phyloP scores from a whole-genome alignment of 1,140 invertebrate species.

The Drosophila subobscura region DNA sequence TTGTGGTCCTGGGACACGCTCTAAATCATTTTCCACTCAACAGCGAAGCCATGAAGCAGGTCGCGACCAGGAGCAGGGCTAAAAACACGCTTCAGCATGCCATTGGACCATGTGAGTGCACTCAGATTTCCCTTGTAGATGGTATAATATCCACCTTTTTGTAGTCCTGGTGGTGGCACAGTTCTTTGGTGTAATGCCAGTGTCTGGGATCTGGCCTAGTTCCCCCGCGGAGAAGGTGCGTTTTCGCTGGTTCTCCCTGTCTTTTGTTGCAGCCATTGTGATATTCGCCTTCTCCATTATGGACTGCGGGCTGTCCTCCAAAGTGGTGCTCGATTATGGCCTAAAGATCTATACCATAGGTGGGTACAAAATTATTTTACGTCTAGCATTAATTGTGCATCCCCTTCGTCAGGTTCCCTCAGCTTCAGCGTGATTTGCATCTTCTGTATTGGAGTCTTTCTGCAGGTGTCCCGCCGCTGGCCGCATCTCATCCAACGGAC shows the following conservation, averaged over 20 bases:
- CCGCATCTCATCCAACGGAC: constrained; percentile 61
- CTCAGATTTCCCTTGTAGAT: neutral
- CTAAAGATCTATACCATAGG: constrained; percentile 75
- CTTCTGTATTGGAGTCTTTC: constrained; percentile 59
- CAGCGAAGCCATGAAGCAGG: constrained; percentile 50
- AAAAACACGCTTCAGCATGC: constrained; percentile 74
- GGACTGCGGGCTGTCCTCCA: constrained; percentile 59
- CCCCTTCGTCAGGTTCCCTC: constrained; percentile 51
- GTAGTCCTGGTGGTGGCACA: constrained; percentile 67
- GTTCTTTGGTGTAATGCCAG: constrained; percentile 69
- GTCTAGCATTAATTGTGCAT: neutral
- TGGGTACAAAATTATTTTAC: constrained; percentile 5
- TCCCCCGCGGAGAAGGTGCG: constrained; percentile 43
- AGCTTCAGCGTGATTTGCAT: constrained; percentile 77
- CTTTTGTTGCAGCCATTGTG: constrained; percentile 42
- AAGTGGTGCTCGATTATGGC: constrained; percentile 59
- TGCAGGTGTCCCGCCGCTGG: constrained; percentile 64
- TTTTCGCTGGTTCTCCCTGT: constrained; percentile 63
- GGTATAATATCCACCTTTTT: neutral
- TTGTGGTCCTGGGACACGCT: constrained; percentile 18
- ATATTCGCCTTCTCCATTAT: constrained; percentile 58
- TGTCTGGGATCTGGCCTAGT: constrained; percentile 57
- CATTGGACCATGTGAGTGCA: constrained; percentile 73
- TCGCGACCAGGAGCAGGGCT: constrained; percentile 14
- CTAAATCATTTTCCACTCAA: constrained; percentile 27